Evolutionary conservation across 2,113 vertebrate genomes (phyloP), one percentile per base, ranked within the genome.

Genomic region (Clarias gariepinus): DNA sequence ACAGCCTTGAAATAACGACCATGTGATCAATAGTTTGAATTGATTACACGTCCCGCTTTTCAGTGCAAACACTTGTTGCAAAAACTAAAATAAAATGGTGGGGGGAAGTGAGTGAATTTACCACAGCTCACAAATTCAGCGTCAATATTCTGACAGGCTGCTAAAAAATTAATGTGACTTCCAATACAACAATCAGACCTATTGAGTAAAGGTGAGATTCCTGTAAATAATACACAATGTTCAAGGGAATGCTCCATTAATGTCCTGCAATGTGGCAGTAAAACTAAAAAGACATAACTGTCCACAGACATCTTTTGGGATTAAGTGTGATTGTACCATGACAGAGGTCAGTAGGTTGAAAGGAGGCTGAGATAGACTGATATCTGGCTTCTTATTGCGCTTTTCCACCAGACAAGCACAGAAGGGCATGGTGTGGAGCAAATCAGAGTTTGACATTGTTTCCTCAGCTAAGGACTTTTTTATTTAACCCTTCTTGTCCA

Each of bases 91-190:
- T 33, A 23, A 78, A 68, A 77, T 8, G 47, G 1, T 2, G 16
- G 19, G n/a, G 18, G 3, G 9, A 30, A 21, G 66, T 71, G 66
- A 30, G 30, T 36, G 25, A 71, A 53, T n/a, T 64, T 36, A 25
- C 30, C 23, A 76, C 58, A 68, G 16, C 77, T 87, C 83, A 87
- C 57, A 18, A 77, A 85, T 57, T 74, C 41, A n/a, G 57, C 80
- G 74, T 91, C 88, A 87, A 89, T 89, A 85, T 85, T 53, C 68
- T 90, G 81, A 81, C 87, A 77, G 64, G 81, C 68, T 66, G 28
- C 68, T 55, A 41, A 69, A 89, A 85, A 91, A 89, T 91, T 87
- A 89, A 91, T 91, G 87, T 68, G 81, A 83, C 60, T 74, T 61
- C 86, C 89, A 87, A 89, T 88, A 87, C 28, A 57, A 41, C 77